Conservation (phyloP, 2,113 vertebrate species). For the Anser cygnoides region DNA sequence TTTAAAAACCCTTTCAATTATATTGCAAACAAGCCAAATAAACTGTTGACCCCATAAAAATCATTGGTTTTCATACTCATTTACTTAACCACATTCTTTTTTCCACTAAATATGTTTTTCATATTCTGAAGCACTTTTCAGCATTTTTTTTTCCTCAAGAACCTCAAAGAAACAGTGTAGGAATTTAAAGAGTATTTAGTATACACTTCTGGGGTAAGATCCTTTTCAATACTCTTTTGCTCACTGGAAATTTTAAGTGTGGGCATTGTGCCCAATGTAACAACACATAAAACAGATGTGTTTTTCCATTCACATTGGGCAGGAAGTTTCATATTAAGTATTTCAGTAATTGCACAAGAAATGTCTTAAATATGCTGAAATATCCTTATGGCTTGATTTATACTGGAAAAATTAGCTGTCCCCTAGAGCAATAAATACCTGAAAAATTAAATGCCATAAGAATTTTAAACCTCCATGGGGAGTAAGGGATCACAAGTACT, state of each 20-base stretch:
- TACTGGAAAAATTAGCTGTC: constrained; percentile 61
- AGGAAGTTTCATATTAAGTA: constrained; percentile 78
- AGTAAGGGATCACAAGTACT: constrained; percentile 49
- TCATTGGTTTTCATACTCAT: constrained; percentile 5
- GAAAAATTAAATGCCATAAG: constrained; percentile 65
- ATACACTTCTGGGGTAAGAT: constrained; percentile 54
- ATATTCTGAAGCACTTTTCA: constrained; percentile 37
- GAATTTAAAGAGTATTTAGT: constrained; percentile 58
- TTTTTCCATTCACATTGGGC: constrained; percentile 75
- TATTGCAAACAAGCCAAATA: constrained; percentile 52
- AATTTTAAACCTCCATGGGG: constrained; percentile 47
- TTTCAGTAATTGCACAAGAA: constrained; percentile 72
- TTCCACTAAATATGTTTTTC: constrained; percentile 46
- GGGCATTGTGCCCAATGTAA: constrained; percentile 75
- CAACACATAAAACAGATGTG: constrained; percentile 79
- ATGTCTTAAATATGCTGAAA: constrained; percentile 69
- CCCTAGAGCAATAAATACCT: constrained; percentile 66
- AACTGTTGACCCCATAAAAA: constrained; percentile 51
- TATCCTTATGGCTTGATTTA: constrained; percentile 65
- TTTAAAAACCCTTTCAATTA: constrained; percentile 48
- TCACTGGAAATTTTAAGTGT: constrained; percentile 72
- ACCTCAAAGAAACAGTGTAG: constrained; percentile 42
- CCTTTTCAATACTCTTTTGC: constrained; percentile 55
- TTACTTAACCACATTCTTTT: constrained; percentile 40
- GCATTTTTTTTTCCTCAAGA: constrained; percentile 35